A percentile compares a stretch with the other conserved stretches of the same genome.
phyloP scores from a whole-genome alignment of 2,888 invertebrate species.

The Limnephilus auricula region DNA sequence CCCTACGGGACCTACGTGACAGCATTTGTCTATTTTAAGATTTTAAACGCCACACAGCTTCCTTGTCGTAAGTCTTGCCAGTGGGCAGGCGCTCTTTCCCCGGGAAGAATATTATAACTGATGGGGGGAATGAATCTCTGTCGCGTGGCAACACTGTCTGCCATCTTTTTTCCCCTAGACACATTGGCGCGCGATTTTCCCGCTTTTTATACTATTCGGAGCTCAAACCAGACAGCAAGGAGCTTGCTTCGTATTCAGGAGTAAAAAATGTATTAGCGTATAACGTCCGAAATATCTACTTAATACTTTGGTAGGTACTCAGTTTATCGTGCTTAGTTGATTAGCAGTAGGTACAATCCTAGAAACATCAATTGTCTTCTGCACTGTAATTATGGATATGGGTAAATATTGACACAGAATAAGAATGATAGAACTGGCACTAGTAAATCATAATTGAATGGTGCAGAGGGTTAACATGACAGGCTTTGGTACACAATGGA shows the following conservation, averaged over 20 bases:
- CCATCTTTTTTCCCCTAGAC: constrained; percentile 25
- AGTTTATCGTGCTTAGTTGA: not conserved
- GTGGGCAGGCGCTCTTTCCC: not conserved
- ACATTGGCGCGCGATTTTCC: not conserved
- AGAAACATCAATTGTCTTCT: not conserved
- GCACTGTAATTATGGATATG: not conserved
- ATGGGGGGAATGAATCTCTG: constrained; percentile 42
- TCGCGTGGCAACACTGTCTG: constrained; percentile 42
- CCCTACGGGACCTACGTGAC: not conserved
- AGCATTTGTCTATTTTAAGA: not conserved
- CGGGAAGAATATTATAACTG: not conserved
- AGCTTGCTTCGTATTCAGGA: not conserved
- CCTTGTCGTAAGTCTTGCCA: not conserved
- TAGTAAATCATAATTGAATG: too few relatives aligned
- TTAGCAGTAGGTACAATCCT: not conserved
- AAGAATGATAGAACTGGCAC: not conserved
- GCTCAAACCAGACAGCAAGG: not conserved
- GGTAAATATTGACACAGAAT: too few relatives aligned
- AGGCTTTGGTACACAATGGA: too few relatives aligned
- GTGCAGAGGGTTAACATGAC: too few relatives aligned
- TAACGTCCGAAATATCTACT: not conserved
- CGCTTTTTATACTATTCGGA: not conserved
- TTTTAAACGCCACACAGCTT: not conserved
- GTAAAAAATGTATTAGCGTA: not conserved
- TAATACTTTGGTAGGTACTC: not conserved